phyloP scores from a whole-genome alignment of 2,797 vertebrate genomes.

The Emys orbicularis region DNA sequence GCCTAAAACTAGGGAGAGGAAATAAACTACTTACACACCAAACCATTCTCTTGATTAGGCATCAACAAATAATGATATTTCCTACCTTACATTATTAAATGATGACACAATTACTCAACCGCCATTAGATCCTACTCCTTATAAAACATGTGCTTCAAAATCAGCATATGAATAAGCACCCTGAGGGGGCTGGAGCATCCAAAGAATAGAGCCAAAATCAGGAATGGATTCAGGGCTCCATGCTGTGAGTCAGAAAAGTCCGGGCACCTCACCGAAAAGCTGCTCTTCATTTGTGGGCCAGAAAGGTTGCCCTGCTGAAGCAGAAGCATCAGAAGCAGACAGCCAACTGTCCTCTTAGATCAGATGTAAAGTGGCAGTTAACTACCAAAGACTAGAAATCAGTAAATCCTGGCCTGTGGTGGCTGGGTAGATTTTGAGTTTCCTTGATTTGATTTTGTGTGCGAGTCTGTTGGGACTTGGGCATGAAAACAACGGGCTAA shows the following conservation, averaged over 20 bases:
- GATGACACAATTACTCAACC: neutral
- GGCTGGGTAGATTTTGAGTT: neutral
- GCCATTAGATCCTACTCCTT: neutral
- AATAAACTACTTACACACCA: neutral
- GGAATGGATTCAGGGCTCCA: neutral
- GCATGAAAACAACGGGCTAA: neutral
- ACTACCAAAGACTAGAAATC: neutral
- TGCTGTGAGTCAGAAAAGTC: neutral
- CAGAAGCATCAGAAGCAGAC: neutral
- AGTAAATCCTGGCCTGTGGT: rapidly evolving
- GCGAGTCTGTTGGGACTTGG: neutral
- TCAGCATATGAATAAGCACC: neutral
- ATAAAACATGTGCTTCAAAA: neutral
- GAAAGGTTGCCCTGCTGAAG: neutral
- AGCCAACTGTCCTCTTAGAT: neutral
- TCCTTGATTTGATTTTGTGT: neutral
- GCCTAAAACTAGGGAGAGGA: neutral
- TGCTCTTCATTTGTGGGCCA: neutral
- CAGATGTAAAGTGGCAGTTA: constrained; percentile 13
- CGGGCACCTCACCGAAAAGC: neutral
- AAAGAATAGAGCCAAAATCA: neutral
- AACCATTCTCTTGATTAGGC: neutral
- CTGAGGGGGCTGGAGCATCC: neutral
- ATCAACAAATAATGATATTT: neutral
- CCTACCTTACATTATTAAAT: neutral